Evolutionary conservation across 2,113 vertebrate species (phyloP), one percentile per base, ranked within the genome.

Genomic region (Oreocharis arfaki): DNA sequence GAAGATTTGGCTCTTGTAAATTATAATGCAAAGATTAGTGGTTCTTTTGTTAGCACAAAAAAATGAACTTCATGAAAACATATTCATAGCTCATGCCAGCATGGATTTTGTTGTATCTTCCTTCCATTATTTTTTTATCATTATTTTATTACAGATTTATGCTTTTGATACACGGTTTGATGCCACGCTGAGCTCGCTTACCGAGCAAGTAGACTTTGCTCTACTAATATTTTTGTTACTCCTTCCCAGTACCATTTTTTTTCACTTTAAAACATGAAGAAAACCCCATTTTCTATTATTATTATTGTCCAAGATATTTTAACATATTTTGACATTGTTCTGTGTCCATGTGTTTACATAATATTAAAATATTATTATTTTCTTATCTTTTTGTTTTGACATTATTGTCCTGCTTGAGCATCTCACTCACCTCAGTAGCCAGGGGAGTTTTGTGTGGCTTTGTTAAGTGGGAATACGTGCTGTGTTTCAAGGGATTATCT

Each of bases 351-450:
- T 91, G 76, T 96, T 95, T 90, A 93, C 95, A 96, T 95, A 93
- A 95, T 95, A 98, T 98, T 98, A 98, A 98, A 98, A 93, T 95
- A 95, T 71, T 89, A 63, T 97, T 97, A 71, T 97, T 98, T 97
- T 98, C 79, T 98, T 94, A 91, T 84, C 78, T 96, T 92, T 92
- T 96, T 95, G 94, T 86, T 98, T 97, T 93, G 91, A 85, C 90
- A 96, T 97, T 97, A 67, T 97, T 98, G 56, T 96, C 87, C 69
- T 69, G 82, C 95, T 93, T 80, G 92, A 89, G 78, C 87, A 97
- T 89, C 76, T 97, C 94, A 91, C 97, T 92, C 97, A 73, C 82
- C 94, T 69, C 53, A 70, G 57, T 14, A 81, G 67, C 22, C 78
- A 50, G 52, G 32, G n/a, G 55, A 8, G 17, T 27, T 93, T 47